Evolutionary conservation across 2,888 invertebrate genomes (phyloP), one percentile per base, ranked within the genome.

Genomic region (Imbricaverruca yamaguchii): DNA sequence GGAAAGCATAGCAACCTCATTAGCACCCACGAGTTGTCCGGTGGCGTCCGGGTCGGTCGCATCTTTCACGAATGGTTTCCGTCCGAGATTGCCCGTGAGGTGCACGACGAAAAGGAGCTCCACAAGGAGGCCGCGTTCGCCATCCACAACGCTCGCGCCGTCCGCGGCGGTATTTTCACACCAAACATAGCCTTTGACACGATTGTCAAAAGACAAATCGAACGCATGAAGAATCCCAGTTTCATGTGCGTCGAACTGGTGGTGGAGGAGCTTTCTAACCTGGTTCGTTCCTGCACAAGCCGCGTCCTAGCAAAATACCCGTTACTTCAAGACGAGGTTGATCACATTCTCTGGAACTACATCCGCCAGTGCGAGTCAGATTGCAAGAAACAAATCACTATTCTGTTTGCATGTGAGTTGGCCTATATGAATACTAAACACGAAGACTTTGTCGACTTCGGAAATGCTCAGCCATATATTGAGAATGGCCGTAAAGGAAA

Each of bases 181-280:
- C 99, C 99, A 13, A 99, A 99, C 88, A 98, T 98, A 97, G 99
- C 99, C 81, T 99, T 99, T 88, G 99, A 99, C 89, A 98, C 98
- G 82, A 99, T 99, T 86, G 99, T 99, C 67, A 99, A 99, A 89
- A 97, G 97, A 87, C 99, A 99, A 90, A 99, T 99, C 85, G 91
- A 92, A 81, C 91, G 96, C 85, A 91, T 98, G 86, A 97, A 97
- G 89, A 97, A 97, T 88, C 99, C 99, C 23, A 95, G 96, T 85
- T 90, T 99, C 84, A 99, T 98, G 88, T 99, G 98, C 90, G 96
- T 98, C 80, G 99, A 99, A 89, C 91, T 99, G 88, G 98, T 98
- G 83, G 96, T 98, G 80, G 93, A 92, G 85, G 99, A 99, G 89
- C 90, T 99, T 83, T 95, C 95, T 80, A 95, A 94, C 87, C 98